Evolutionary conservation across 2,888 invertebrate species (phyloP).

Genomic region (Drosophila mercatorum): DNA sequence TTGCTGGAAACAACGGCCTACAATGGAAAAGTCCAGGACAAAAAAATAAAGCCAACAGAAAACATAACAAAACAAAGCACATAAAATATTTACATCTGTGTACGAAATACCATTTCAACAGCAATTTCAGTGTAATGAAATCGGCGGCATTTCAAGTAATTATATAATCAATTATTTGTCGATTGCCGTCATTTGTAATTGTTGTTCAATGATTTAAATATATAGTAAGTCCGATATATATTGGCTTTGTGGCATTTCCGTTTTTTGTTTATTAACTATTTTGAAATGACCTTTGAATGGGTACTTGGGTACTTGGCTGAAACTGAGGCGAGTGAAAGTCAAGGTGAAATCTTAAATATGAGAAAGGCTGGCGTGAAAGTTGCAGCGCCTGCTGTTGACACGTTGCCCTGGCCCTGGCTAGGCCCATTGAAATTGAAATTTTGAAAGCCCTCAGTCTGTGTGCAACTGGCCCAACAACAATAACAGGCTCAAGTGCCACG

Average conservation of each 20-base stretch:
- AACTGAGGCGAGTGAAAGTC: conserved; percentile 51
- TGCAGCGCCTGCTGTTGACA: conserved; percentile 60
- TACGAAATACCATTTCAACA: conserved; percentile 12
- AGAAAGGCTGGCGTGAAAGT: conserved; percentile 53
- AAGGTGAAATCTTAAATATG: conserved; percentile 50
- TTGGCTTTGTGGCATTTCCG: not conserved
- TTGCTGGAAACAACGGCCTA: not conserved
- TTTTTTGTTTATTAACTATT: not conserved
- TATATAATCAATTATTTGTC: conserved; percentile 15
- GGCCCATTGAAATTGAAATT: conserved; percentile 64
- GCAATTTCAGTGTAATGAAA: not conserved
- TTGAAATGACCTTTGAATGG: conserved; percentile 32
- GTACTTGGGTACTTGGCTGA: not conserved
- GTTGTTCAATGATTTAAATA: conserved; percentile 17
- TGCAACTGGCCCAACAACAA: conserved; percentile 47
- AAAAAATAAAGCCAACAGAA: not conserved
- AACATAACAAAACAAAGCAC: not conserved
- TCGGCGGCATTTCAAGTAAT: conserved; percentile 14
- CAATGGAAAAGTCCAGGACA: conserved; percentile 2
- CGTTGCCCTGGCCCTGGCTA: conserved; percentile 61
- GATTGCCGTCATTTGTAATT: not conserved
- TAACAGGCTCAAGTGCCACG: conserved; percentile 45
- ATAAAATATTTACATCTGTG: conserved; percentile 10
- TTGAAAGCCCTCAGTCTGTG: conserved; percentile 38
- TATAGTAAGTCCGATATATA: conserved; percentile 16